Evolutionary conservation across 35 echinoderm and acorn worm species (phyloP), one percentile per base, ranked within the genome.

Genomic region (Nesometra sesokonis): DNA sequence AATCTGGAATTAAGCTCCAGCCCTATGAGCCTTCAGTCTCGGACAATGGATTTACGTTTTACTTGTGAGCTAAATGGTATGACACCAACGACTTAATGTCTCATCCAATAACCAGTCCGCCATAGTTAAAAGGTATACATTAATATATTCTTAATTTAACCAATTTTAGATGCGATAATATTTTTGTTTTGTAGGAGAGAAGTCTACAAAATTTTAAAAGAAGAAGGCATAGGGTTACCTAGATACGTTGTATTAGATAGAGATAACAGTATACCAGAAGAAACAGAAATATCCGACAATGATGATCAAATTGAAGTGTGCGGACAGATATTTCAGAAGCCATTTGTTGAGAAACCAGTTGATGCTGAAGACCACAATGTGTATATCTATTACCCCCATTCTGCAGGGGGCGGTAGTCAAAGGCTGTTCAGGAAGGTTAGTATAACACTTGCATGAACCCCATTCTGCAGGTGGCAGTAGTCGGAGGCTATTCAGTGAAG

Each of bases 321-420:
- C 82, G 95, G 93, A 0, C 78, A 46, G 11, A 77, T 92, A 11
- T 98, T 98, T 78, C 95, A 93, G 21, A 98, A 98, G 78, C 95
- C 92, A 27, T 98, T 98, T 80, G 95, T 98, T 11, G 95, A 94
- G 87, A 98, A 98, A 76, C 95, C 95, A 30, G 89, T 98, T 21
- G 94, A 90, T 31, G 95, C 95, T 35, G 95, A 98, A 85, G 95
- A 94, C 78, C 95, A 94, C 47, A 98, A 98, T 84, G 88, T 98
- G 9, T 98, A 94, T 40, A 98, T 98, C 46, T 94, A 98, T 47
- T 94, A 91, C 46, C 92, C 92, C 19, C 87, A 87, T 33, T 88
- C 96, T 36, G 95, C 96, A n/a, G 96, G 96, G 23, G 96, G 96
- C n/a, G 96, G 96, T 1, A 99, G 96, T 82, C 95, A 98, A 40